Conservation (phyloP, 2,113 vertebrate genomes). For the Pyrgilauda ruficollis region DNA sequence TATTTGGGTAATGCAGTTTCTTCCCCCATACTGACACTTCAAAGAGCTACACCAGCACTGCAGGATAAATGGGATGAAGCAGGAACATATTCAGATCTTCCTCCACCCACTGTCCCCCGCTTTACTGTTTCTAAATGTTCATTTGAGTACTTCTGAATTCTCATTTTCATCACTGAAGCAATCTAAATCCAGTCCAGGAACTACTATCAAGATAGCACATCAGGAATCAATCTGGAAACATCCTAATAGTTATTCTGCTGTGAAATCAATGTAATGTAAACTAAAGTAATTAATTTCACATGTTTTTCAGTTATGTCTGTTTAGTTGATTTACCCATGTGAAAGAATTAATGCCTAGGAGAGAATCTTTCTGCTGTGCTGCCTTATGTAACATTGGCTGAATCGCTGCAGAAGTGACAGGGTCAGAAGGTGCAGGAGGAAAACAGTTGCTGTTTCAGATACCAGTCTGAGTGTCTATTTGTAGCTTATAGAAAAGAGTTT, state of each 20-base stretch:
- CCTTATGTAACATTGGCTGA: neutral
- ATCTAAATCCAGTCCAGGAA: neutral
- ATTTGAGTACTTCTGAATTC: slow-evolving; percentile 18
- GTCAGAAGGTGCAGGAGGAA: neutral
- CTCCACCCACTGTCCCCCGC: neutral
- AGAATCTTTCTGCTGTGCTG: neutral
- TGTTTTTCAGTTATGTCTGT: neutral
- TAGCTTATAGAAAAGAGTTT: neutral
- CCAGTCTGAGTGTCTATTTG: neutral
- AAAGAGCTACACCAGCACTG: slow-evolving; percentile 15
- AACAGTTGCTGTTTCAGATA: neutral
- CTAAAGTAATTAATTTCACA: neutral
- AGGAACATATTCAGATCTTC: slow-evolving; percentile 3
- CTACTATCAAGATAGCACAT: neutral
- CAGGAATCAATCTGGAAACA: neutral
- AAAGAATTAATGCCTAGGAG: neutral
- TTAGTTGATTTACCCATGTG: neutral
- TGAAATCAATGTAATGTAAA: neutral
- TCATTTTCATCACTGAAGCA: neutral
- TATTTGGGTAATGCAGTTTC: slow-evolving; percentile 48
- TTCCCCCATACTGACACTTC: slow-evolving; percentile 46
- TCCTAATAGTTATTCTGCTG: neutral
- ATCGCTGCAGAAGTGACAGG: neutral
- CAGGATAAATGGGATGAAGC: slow-evolving; percentile 33
- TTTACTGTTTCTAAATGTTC: slow-evolving; percentile 34